Evolutionary conservation across 2,888 invertebrate genomes (phyloP), one percentile per base, ranked within the genome.

Genomic region (Allygus modestus): DNA sequence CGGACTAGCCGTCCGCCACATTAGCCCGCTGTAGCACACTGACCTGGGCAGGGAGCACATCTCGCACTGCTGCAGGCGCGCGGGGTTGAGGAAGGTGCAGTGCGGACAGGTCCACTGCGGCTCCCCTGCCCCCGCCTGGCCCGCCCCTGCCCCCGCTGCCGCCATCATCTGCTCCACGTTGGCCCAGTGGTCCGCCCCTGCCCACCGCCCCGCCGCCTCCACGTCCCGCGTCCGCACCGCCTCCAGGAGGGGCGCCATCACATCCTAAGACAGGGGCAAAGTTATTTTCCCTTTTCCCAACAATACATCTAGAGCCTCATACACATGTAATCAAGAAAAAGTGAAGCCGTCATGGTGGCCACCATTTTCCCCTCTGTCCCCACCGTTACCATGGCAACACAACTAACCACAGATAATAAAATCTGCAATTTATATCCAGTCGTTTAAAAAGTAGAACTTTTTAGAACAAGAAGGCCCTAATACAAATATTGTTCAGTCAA

Each of bases 71-170:
- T 92, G 93, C 87, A 93, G 92, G 86, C 94, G 94, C 86, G 94
- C 92, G 86, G 94, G 93, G 92, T 99, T 99, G 90, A 97, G 94
- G 92, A 95, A 99, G 86, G 99, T 99, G 93, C 99, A 99, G 89
- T 97, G 95, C 88, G 94, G 93, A 91, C 99, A 99, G 41, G 97
- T 97, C 98, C 99, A 99, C 88, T 93, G 92, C 5, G 92, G 89
- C 84, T 91, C 91, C 81, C 90, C 91, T 0, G 90, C 9, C 2
- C 73, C 84, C 85, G 61, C 81, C 89, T 85, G 86, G 20, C 31
- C 33, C 9, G 23, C 65, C 0, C 77, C 46, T 0, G 73, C 46
- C 31, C 65, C 65, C 23, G 84, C 58, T 0, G 82, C 84, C 17
- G 93, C 93, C 87, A 95, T 94, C 81, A 97, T 91, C 88, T 95